Evolutionary conservation across 2,113 vertebrate genomes (phyloP).

Genomic region (Archilochus colubris): DNA sequence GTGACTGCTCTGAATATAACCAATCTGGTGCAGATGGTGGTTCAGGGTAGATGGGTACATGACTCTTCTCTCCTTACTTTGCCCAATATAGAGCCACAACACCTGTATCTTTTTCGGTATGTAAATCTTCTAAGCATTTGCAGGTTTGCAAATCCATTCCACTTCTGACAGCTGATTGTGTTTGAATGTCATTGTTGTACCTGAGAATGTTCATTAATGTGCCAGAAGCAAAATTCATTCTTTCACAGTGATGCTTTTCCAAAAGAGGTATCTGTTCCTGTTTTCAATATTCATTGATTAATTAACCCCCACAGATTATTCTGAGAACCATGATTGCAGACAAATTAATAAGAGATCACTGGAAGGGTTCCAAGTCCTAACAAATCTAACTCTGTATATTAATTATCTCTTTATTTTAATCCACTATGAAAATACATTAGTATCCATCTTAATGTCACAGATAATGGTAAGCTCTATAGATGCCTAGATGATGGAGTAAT

Average conservation of each 20-base stretch:
- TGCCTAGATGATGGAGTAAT: neutral
- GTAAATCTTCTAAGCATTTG: conserved; percentile 1
- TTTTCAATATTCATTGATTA: conserved; percentile 46
- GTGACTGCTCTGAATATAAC: conserved; percentile 89
- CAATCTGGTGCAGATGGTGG: conserved; percentile 92
- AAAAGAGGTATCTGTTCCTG: conserved; percentile 34
- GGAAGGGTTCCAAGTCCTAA: conserved; percentile 28
- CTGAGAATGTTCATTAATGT: neutral
- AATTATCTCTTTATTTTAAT: conserved; percentile 43
- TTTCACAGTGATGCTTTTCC: neutral
- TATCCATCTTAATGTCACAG: neutral
- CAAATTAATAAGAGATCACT: conserved; percentile 18
- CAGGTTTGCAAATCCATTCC: conserved; percentile 5
- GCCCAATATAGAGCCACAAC: conserved; percentile 86
- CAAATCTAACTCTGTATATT: conserved; percentile 28
- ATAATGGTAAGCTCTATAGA: neutral
- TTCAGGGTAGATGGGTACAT: conserved; percentile 93
- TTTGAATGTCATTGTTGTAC: neutral
- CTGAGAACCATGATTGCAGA: neutral
- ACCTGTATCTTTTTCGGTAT: conserved; percentile 92
- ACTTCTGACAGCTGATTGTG: neutral
- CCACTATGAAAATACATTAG: conserved; percentile 6
- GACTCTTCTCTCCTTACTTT: conserved; percentile 90
- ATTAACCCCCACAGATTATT: conserved; percentile 25
- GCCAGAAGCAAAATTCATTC: conserved; percentile 2